These are phyloP conservation scores for Theocolax elegans DNA, from an alignment of 1,140 invertebrate genomes.

Conservation along the genomic window DNA sequence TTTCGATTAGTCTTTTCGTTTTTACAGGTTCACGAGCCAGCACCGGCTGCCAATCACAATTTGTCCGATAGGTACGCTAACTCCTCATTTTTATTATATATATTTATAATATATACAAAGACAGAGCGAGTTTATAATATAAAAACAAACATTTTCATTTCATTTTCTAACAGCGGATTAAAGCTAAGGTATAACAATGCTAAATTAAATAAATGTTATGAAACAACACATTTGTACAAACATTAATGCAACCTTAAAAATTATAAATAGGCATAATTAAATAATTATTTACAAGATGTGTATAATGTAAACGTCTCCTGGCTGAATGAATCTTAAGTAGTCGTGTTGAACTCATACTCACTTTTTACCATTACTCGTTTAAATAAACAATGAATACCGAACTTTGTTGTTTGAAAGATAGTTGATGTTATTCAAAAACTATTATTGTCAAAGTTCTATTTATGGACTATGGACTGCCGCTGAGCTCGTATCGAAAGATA, in stretches of 20 bases:
- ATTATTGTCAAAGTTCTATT: slow-evolving; percentile 48
- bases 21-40: slow-evolving; percentile 33
- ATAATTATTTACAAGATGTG: slow-evolving; percentile 45
- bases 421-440: slow-evolving; percentile 38
- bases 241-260: slow-evolving; percentile 44
- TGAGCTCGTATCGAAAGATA: slow-evolving; percentile 14
- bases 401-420: slow-evolving; percentile 34
- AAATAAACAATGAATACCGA: slow-evolving; percentile 40
- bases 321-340: slow-evolving; percentile 46
- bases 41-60: slow-evolving; percentile 46
- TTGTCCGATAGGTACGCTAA: slow-evolving; percentile 44
- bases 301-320: slow-evolving; percentile 44
- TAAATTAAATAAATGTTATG: slow-evolving; percentile 54
- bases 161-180: slow-evolving; percentile 47
- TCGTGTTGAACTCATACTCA: slow-evolving; percentile 32
- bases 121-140: slow-evolving; percentile 43
- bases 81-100: slow-evolving; percentile 42
- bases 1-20: slow-evolving; percentile 32
- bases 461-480: slow-evolving; percentile 12
- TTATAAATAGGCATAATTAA: slow-evolving; percentile 44
- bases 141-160: slow-evolving; percentile 46
- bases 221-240: slow-evolving; percentile 55
- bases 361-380: slow-evolving; percentile 41
- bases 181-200: slow-evolving; percentile 51
- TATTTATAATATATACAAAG: slow-evolving; percentile 54